Evolutionary conservation across 2,888 invertebrate species (phyloP).

Genomic region (Aquatica leii): DNA sequence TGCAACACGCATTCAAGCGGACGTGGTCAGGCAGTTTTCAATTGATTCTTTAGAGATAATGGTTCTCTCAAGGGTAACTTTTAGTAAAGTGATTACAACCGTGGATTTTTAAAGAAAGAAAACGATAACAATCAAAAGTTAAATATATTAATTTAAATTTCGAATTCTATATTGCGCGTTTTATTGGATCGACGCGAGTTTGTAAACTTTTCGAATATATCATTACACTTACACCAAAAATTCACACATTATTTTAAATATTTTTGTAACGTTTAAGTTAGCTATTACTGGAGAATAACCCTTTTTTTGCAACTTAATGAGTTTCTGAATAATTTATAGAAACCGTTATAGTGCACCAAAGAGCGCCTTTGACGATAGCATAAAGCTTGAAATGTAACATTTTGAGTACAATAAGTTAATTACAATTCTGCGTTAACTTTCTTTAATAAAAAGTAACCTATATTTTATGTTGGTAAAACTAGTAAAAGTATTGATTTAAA

Average conservation of each 20-base stretch:
- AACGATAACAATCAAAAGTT: constrained; percentile 5
- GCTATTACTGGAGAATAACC: background rate
- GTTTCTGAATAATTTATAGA: constrained; percentile 18
- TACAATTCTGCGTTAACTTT: background rate
- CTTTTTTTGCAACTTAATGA: constrained; percentile 12
- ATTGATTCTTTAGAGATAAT: constrained; percentile 43
- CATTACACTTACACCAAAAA: too few species aligned
- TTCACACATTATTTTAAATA: too few species aligned
- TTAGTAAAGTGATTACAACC: constrained; percentile 10
- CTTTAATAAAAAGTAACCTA: background rate
- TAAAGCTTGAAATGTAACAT: background rate
- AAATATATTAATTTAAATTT: background rate
- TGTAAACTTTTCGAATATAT: too few species aligned
- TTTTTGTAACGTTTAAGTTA: too few species aligned
- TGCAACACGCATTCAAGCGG: constrained; percentile 42
- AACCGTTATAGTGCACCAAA: constrained; percentile 12
- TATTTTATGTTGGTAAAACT: background rate
- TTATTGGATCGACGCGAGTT: too few species aligned
- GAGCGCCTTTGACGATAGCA: constrained; percentile 11
- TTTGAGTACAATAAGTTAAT: background rate
- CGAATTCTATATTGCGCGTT: too few species aligned
- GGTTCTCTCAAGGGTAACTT: constrained; percentile 18
- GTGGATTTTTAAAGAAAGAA: background rate
- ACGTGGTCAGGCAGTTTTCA: constrained; percentile 40
- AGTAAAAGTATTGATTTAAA: background rate